A percentile compares a stretch with the other conserved stretches of the same genome.
Conservation (phyloP, 1,140 invertebrate genomes). For the Trissolcus basalis region DNA sequence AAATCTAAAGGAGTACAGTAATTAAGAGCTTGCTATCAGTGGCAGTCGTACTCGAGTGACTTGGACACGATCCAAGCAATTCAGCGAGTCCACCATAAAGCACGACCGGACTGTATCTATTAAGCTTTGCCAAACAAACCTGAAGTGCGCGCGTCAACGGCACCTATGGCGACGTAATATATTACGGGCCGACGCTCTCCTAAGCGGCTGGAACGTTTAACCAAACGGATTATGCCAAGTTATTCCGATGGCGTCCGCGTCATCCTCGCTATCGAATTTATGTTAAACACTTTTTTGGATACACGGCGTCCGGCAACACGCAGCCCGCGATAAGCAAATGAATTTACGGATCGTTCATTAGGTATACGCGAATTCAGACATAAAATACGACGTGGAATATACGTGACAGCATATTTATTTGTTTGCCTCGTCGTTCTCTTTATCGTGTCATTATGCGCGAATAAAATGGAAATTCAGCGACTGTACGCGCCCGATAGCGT, state of each 20-base stretch:
- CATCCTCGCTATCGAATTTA: slow-evolving; percentile 40
- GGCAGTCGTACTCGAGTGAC: slow-evolving; percentile 56
- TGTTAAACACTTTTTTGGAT: slow-evolving; percentile 48
- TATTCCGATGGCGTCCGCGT: slow-evolving; percentile 28
- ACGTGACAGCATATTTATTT: slow-evolving; percentile 38
- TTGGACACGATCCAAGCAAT: slow-evolving; percentile 61
- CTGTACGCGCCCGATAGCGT: slow-evolving; percentile 6
- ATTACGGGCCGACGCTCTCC: slow-evolving; percentile 45
- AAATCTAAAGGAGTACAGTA: slow-evolving; percentile 60
- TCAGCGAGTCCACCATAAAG: slow-evolving; percentile 56
- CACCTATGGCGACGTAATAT: slow-evolving; percentile 52
- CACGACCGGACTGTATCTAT: slow-evolving; percentile 57
- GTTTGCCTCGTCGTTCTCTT: slow-evolving; percentile 16
- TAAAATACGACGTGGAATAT: slow-evolving; percentile 43
- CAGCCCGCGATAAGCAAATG: slow-evolving; percentile 50
- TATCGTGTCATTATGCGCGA: slow-evolving; percentile 36
- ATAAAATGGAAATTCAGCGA: slow-evolving; percentile 31
- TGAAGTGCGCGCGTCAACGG: slow-evolving; percentile 58
- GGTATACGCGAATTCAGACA: slow-evolving; percentile 57
- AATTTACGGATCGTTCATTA: slow-evolving; percentile 49
- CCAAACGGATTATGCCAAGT: slow-evolving; percentile 27
- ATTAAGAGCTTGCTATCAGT: slow-evolving; percentile 59
- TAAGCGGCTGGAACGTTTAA: slow-evolving; percentile 50
- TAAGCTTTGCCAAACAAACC: slow-evolving; percentile 62
- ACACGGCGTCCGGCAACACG: slow-evolving; percentile 25